phyloP scores from a whole-genome alignment of 2,113 vertebrate species.

The Vidua chalybeata region DNA sequence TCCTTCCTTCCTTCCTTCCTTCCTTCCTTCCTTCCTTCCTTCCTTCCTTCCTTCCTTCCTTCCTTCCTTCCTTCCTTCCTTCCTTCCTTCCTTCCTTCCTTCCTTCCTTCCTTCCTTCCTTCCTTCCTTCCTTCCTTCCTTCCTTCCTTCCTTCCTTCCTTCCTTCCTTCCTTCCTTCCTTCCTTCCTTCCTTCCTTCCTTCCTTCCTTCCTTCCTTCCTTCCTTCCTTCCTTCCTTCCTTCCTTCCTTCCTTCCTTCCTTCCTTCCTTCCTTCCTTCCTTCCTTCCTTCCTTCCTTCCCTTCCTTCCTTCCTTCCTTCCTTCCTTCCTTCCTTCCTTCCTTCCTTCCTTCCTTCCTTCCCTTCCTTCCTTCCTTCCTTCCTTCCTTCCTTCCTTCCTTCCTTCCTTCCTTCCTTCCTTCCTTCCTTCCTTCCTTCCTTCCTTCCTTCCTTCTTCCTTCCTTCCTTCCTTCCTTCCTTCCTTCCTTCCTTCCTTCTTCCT shows the following conservation, averaged over 20 bases:
- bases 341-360: background rate
- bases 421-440: background rate
- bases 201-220: background rate
- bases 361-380: background rate
- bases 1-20: background rate
- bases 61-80: background rate
- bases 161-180: background rate
- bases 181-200: background rate
- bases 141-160: no score
- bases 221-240: background rate
- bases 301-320: background rate
- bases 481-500: background rate
- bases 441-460: background rate
- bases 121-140: background rate
- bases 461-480: background rate
- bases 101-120: background rate
- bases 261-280: background rate
- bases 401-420: background rate
- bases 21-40: background rate
- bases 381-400: background rate
- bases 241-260: background rate
- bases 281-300: background rate
- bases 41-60: background rate
- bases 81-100: background rate
- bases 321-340: background rate